Base-by-base conservation (phyloP, 2,113 vertebrate species). In the Gymnobelideus leadbeateri region DNA sequence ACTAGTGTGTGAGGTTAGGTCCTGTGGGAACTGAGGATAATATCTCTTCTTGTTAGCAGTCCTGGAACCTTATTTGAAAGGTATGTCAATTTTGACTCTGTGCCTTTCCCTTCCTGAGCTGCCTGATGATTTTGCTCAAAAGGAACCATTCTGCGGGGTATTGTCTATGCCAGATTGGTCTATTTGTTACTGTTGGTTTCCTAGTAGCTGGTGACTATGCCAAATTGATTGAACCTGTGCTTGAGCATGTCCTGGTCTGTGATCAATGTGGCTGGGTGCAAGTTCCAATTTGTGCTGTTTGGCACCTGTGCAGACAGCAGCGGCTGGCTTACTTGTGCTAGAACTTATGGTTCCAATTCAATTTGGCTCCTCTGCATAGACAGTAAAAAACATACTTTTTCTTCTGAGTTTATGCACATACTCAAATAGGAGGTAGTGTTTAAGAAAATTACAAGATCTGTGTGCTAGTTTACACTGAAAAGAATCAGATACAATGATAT, bases 211-310 rank as follows among this genome's bases (percentile, higher is more conserved):
- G 28, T 28, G 51, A 50, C 21, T 23, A 0, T 6, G n/a, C 47
- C 54, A n/a, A 26, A 54, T 55, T 37, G 89, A 84, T 26, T 0
- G 49, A 47, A n/a, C 47, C 4, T 54, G 91, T 50, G 61, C 55
- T 53, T 8, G 21, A 53, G 50, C 95, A 49, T 50, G 94, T 92
- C 61, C n/a, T 93, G n/a, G 43, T n/a, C 16, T 7, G 2, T 54
- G 68, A 91, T 89, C 92, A 92, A 92, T 43, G 52, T 57, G 93
- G 84, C 92, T 68, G 21, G 0, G 57, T 91, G 89, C 97, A 94
- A 93, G 95, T 92, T 55, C 92, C 68, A 37, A 25, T 96, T 89
- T 94, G 94, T 77, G 68, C 94, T 89, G 25, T 23, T 93, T 94
- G 57, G 91, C 93, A 89, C 31, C 93, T 94, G 92, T 57, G 94